Base-by-base conservation (phyloP, 1,140 invertebrate genomes). In the Drosophila sulfurigaster region DNA sequence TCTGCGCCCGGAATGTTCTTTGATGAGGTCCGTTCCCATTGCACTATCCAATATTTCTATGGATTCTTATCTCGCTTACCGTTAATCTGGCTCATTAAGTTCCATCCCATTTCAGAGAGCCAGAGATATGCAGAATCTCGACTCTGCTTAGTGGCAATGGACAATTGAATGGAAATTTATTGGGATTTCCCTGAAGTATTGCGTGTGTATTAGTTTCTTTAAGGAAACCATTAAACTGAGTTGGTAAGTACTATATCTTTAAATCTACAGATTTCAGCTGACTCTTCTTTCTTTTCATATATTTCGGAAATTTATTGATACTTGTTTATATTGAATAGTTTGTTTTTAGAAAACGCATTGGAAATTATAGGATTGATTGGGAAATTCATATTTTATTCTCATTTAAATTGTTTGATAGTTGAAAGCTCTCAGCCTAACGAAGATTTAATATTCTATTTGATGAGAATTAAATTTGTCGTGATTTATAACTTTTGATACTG, bases 81-180 rank as follows among this genome's bases (percentile, higher is more conserved):
- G 81, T 86, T 89, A 89, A 89, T 90, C 85, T 81, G 68, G 62
- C 78, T 89, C 86, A 89, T 89, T 89, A 89, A 60, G 85, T 85
- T 85, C 35, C 20, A 79, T 48, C 54, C 56, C 7, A 48, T 64
- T 46, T 8, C 43, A 20, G 25, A 38, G 58, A 69, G 75, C 25
- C 32, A 54, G 3, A 25, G 10, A 38, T 38, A 10, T 7, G 0
- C 57, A 20, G 28, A 13, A 28, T 52, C 52, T 32, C 5, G 35
- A 15, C 45, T 51, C 43, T 52, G 75, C 67, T 82, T 82, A 64
- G 67, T 73, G 56, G 79, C 76, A 80, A 66, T 73, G 77, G 46
- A 38, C 59, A 76, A 85, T 81, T 89, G 85, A 89, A 89, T 89
- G 85, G 81, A 89, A 90, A 89, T 85, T 89, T 76, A 77, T 90